Base-by-base conservation (phyloP, 2,888 invertebrate genomes). In the Panopea generosa region DNA sequence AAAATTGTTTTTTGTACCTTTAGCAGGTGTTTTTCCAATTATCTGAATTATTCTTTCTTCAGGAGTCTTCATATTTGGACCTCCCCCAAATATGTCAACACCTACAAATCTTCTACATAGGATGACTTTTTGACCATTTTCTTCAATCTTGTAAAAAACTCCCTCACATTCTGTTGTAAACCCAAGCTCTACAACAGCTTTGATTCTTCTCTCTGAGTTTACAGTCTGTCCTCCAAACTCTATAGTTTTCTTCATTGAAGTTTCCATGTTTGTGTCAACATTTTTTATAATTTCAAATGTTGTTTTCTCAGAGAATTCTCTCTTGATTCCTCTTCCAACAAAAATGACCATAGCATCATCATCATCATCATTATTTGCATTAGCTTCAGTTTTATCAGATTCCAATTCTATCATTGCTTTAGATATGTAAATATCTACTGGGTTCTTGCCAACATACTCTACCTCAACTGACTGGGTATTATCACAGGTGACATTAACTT, bases 381-480 rank as follows among this genome's bases (percentile, higher is more conserved):
- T 2, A 24, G 43, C 6, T n/a, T 14, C 3, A 60, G 11, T 29
- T 24, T 3, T 26, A 26, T 6, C 24, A 24, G 27, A 18, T 1
- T 16, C 22, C 27, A 47, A 45, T 29, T 49, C 26, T 18, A 49
- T n/a, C 1, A 49, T 40, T 45, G 61, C 38, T 33, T 71, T 69
- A 45, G 66, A 62, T 20, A 76, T 27, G 38, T 62, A 71, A 16
- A 76, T 38, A 50, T 71, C 70, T 9, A 70, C 61, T 38, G 67
- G 45, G 38, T 45, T 20, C 27, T 61, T 22, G 3, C 76, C 76
- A 53, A 67, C 33, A 57, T 66, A 77, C 14, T 40, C 22, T 18
- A 77, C 24, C 53, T 61, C 40, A 20, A 60, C 18, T 18, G 18
- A 26, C 29, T 49, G 22, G 4, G 6, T 47, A 9, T 29, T 60